These are phyloP conservation scores for Boloria selene DNA, from an alignment of 2,888 invertebrate species.

Conservation along the genomic window DNA sequence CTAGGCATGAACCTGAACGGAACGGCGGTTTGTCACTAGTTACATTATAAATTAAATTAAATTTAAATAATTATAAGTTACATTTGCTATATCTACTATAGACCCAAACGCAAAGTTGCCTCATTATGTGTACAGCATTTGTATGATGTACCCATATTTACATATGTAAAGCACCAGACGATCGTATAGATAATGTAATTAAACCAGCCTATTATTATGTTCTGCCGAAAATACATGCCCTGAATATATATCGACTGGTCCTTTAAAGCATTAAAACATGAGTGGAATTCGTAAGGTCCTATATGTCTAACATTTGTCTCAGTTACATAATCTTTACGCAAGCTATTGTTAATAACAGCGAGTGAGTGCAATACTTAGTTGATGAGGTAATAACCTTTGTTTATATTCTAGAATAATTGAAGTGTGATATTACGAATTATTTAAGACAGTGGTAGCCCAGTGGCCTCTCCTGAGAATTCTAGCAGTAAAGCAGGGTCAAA, in stretches of 20 bases:
- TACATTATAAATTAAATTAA: no score
- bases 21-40: no score
- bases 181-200: slow-evolving; percentile 12
- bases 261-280: slow-evolving; percentile 26
- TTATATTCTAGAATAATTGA: slow-evolving; percentile 7
- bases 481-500: no score
- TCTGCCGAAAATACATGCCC: slow-evolving; percentile 44
- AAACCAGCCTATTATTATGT: slow-evolving; percentile 42
- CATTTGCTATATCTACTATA: no score
- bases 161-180: neutral
- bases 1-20: no score
- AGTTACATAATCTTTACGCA: slow-evolving; percentile 39
- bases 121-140: neutral
- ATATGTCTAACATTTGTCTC: neutral
- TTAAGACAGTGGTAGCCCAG: no score
- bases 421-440: neutral
- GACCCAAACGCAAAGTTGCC: neutral
- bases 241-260: slow-evolving; percentile 46
- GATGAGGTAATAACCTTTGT: slow-evolving; percentile 22
- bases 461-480: no score
- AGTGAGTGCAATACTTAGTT: slow-evolving; percentile 11
- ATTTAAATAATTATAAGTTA: no score
- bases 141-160: neutral
- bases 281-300: slow-evolving; percentile 46
- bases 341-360: slow-evolving; percentile 26